Evolutionary conservation across 2,888 invertebrate genomes (phyloP), one percentile per base, ranked within the genome.

Genomic region (Chelonus formosanus): DNA sequence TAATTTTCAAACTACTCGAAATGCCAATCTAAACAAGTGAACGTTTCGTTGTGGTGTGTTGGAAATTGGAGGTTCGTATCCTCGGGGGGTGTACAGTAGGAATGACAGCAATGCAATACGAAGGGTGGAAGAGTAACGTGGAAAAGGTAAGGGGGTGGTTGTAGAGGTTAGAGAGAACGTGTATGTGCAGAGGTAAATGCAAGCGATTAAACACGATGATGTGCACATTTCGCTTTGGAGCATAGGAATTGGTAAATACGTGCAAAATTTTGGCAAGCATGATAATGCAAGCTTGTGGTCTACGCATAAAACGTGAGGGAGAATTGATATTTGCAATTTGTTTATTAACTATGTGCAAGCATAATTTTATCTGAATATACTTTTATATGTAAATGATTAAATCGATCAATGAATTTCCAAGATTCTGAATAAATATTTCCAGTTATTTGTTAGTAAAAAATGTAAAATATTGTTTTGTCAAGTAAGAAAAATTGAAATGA

Each of bases 171-270:
- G 62, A 65, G 64, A 64, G 61, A 63, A 67, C 32, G 35, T 47
- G 10, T 7, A 53, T 47, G 45, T 34, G 32, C 53, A 61, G 67
- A 68, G 65, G 70, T 70, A 74, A 68, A 69, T 65, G 67, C 54
- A 63, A 67, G 69, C 69, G 69, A 74, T 74, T 71, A 73, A 74
- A 74, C 71, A 71, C 71, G 67, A 53, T 60, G 67, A 68, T 69
- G 50, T 67, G 69, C 70, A 67, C 69, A 74, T 75, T 73, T 68
- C 69, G 70, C 70, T 73, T 75, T 74, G 70, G 75, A 74, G 71
- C 71, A 69, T 71, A 72, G 75, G 73, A 73, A 75, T 73, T 71
- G 70, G 74, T 74, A 76, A 77, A 76, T 73, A 76, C 70, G 69
- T 55, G 58, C 59, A 40, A 72, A 70, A 73, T 73, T 70, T 66